A percentile compares a stretch with the other conserved stretches of the same genome.
These are phyloP conservation scores for Sminthurides bifidus DNA, from an alignment of 1,140 invertebrate species.

Conservation along the genomic window DNA sequence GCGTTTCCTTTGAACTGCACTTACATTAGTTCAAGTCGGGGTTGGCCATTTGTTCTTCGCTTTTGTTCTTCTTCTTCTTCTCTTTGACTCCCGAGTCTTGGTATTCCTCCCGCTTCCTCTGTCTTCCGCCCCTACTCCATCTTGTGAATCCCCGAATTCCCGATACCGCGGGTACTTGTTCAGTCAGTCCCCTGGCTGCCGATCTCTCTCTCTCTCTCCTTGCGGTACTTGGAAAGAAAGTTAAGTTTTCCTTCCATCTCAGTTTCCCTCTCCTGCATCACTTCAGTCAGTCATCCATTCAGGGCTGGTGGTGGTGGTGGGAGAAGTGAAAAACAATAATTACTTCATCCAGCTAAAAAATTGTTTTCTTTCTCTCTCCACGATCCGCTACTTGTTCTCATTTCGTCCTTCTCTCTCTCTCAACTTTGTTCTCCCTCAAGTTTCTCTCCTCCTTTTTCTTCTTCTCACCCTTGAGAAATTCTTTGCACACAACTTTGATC, in stretches of 20 bases:
- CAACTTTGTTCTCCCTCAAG: neutral
- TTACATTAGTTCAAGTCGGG: slow-evolving; percentile 27
- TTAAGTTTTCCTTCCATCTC: neutral
- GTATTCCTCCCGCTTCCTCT: neutral
- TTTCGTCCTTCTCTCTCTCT: neutral
- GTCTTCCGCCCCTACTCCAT: slow-evolving; percentile 12
- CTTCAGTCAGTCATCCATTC: slow-evolving; percentile 10
- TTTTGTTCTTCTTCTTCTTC: slow-evolving; percentile 25
- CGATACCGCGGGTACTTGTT: no score
- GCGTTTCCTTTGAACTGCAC: slow-evolving; percentile 30
- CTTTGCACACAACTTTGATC: no score
- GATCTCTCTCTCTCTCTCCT: neutral
- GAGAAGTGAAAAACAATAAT: slow-evolving; percentile 11
- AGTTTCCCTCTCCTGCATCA: slow-evolving; percentile 1
- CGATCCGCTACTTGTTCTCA: neutral
- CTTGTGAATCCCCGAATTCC: no score
- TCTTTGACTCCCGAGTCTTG: slow-evolving; percentile 12
- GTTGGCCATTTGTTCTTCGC: slow-evolving; percentile 26
- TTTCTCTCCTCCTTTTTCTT: neutral
- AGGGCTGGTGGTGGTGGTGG: neutral
- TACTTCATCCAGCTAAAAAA: slow-evolving; percentile 10
- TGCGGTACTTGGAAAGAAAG: no score
- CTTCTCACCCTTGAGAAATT: neutral
- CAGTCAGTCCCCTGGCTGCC: neutral
- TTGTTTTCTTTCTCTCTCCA: neutral